These are phyloP conservation scores for Trinectes maculatus DNA, from an alignment of 2,113 vertebrate species.

Conservation along the genomic window DNA sequence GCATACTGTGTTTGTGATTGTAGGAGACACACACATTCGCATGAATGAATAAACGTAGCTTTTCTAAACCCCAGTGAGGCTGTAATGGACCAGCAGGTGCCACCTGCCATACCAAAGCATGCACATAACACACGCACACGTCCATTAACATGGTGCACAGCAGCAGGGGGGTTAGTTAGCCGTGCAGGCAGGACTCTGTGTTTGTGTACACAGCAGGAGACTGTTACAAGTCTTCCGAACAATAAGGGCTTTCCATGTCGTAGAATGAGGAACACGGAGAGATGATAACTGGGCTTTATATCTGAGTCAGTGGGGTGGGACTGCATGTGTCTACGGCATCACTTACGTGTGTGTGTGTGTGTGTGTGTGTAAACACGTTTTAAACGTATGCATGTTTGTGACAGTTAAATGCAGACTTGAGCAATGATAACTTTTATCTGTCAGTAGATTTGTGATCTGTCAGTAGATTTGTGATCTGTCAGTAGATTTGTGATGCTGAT, in stretches of 20 bases:
- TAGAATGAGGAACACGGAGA: conserved; percentile 14
- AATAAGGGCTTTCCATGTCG: conserved; percentile 45
- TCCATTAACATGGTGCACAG: conserved; percentile 24
- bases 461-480: background rate
- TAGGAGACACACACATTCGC: background rate
- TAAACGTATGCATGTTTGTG: background rate
- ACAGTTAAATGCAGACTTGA: conserved; percentile 1
- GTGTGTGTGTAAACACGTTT: conserved; percentile 4
- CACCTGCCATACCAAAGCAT: conserved; percentile 32
- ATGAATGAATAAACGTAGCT: conserved; percentile 18
- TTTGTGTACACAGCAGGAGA: conserved; percentile 65
- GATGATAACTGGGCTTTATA: conserved; percentile 41
- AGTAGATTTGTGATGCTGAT: background rate
- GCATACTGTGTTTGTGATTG: background rate
- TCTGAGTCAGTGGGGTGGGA: conserved; percentile 35
- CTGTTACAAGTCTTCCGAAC: conserved; percentile 59
- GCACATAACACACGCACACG: background rate
- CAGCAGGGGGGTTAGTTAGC: conserved; percentile 46
- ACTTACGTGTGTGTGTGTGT: conserved; percentile 30
- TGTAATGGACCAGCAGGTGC: conserved; percentile 30
- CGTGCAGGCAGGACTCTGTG: conserved; percentile 45
- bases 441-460: too few relatives aligned
- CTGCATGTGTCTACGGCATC: conserved; percentile 13
- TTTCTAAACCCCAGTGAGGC: conserved; percentile 10
- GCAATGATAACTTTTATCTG: background rate